Evolutionary conservation across 2,113 vertebrate genomes (phyloP).

Genomic region (Brienomyrus longianalis): DNA sequence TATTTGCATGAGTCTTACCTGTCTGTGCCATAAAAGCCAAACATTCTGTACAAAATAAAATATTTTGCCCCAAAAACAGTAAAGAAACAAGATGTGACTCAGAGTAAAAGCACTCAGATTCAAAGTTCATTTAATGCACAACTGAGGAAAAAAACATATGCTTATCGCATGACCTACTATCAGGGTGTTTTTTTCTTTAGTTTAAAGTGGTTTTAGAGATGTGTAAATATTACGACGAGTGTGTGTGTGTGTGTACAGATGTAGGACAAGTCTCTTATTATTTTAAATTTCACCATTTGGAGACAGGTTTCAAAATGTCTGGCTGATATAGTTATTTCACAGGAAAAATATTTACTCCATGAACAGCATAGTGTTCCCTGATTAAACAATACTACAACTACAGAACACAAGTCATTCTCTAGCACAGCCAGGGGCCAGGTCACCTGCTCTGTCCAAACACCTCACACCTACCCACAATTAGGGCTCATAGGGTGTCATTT

Average conservation of each 20-base stretch:
- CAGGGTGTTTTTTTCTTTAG: neutral
- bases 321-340: neutral
- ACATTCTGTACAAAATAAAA: neutral
- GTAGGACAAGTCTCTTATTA: neutral
- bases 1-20: constrained; percentile 30
- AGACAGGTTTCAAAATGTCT: neutral
- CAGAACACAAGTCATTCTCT: neutral
- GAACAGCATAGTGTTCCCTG: neutral
- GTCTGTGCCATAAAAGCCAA: neutral
- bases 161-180: neutral
- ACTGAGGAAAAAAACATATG: neutral
- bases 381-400: neutral
- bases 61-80: neutral
- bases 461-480: neutral
- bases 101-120: neutral
- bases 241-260: neutral
- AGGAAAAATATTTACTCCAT: neutral
- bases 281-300: neutral
- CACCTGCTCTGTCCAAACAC: neutral
- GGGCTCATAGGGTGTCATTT: neutral
- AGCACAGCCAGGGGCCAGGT: neutral
- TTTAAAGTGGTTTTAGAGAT: neutral
- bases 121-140: neutral
- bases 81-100: neutral
- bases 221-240: neutral